Base-by-base conservation (phyloP, 1,140 invertebrate genomes). In the Ericerus pela region DNA sequence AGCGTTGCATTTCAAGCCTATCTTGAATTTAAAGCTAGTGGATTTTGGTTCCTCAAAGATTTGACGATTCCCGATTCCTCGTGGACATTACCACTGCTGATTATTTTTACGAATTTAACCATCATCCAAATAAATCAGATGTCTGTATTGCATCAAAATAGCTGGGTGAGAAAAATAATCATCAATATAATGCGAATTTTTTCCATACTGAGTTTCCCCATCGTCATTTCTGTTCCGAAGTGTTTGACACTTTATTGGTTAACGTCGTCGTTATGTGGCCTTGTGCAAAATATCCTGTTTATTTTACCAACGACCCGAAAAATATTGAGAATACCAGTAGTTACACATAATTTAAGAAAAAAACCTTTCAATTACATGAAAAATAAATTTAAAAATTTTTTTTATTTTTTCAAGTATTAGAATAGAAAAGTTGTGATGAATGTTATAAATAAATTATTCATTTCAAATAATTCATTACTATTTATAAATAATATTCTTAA, bases 361-460 rank as follows among this genome's bases (percentile, higher is more conserved):
- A 20, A 47, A 14, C 41, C 41, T 47, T 22, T 47, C 4, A 3
- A 14, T 2, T 24, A 24, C 26, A 22, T 3, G 10, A 8, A 2
- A 5, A 47, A 47, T 10, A 47, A 24, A 24, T 24, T 47, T 24
- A 10, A 47, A 47, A 24, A 24, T 20, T 3, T 47, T 22, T 22
- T 47, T 22, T 14, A 47, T 3, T 47, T 47, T 47, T 47, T 47
- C 41, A 47, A 24, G 26, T 47, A 47, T 47, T 47, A 22, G n/a
- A 8, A 33, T 33, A 47, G n/a, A n/a, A n/a, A n/a, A n/a, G n/a
- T n/a, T n/a, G n/a, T n/a, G n/a, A n/a, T n/a, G n/a, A n/a, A n/a
- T n/a, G n/a, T n/a, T n/a, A n/a, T n/a, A n/a, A n/a, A n/a, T n/a
- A n/a, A n/a, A n/a, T n/a, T n/a, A n/a, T n/a, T n/a, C n/a, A n/a